Base-by-base conservation (phyloP, 53 echinoderm and acorn worm genomes). In the Astropecten irregularis region DNA sequence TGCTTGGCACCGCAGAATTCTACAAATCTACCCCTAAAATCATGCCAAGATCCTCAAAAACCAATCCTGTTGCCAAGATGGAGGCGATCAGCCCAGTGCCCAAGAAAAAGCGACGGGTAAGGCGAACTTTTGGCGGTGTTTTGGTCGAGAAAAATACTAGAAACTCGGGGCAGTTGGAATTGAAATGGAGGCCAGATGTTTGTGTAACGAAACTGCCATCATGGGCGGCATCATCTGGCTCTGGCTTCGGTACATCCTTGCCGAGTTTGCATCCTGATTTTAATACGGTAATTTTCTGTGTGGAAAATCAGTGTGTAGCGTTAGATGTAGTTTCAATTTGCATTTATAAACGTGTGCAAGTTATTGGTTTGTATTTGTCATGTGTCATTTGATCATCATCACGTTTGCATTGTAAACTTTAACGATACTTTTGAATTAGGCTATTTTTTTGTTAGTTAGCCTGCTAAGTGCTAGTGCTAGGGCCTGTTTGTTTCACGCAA, bases 71-170 rank as follows among this genome's bases (percentile, higher is more conserved):
- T 2, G 11, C 68, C 26, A 46, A 0, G n/a, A 14, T 14, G 46
- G 11, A 27, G 46, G 68, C 9, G 47, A 47, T n/a, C n/a, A n/a
- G 68, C 18, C 44, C 68, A 18, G 68, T 44, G 68, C 27, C 68
- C 2, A 68, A 68, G 47, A 68, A 68, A n/a, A n/a, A n/a, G 25
- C 68, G 68, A 20, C 23, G 68, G 68, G 68, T 68, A 68, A 68
- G 68, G 46, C 68, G 46, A 68, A 44, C n/a, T n/a, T n/a, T 44
- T 46, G 68, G 28, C 11, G 68, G 68, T 68, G 18, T 68, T 46
- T 68, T 68, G 68, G 26, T 46, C 44, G 47, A 68, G 68, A 68
- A 18, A 42, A 47, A 47, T 68, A 28, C 19, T 64, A 10, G 19
- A 20, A 29, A 13, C n/a, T n/a, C n/a, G n/a, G n/a, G n/a, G 59